Conservation (phyloP, 2,113 vertebrate genomes). For the Callipepla squamata region DNA sequence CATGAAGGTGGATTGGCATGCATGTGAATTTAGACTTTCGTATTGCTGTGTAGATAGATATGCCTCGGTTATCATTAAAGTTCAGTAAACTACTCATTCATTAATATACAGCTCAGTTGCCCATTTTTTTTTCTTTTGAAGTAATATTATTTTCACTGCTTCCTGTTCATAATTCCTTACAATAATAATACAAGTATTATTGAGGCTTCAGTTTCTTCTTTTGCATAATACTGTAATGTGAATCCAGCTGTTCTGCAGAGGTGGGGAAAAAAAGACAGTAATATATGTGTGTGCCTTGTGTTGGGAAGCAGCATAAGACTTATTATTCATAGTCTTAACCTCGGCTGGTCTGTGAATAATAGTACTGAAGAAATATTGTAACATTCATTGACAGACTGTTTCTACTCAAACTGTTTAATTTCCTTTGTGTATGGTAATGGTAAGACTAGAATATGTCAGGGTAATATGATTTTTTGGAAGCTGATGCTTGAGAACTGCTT, state of each 20-base stretch:
- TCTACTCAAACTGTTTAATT: neutral
- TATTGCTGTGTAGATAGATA: neutral
- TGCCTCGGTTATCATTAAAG: neutral
- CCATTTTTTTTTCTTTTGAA: neutral
- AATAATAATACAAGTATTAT: neutral
- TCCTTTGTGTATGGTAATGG: neutral
- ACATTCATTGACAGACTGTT: neutral
- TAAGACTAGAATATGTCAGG: neutral
- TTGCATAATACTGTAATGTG: neutral
- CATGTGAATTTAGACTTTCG: neutral
- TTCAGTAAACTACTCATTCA: neutral
- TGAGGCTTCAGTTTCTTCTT: neutral
- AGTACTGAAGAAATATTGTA: neutral
- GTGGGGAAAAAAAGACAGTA: neutral
- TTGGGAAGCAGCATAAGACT: neutral
- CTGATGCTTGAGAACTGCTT: neutral
- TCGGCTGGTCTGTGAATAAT: neutral
- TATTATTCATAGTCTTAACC: neutral
- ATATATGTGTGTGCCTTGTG: neutral
- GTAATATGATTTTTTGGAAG: neutral
- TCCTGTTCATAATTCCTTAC: neutral
- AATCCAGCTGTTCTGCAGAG: neutral
- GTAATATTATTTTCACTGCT: conserved; percentile 1
- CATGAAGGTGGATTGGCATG: neutral
- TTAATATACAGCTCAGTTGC: neutral